Evolutionary conservation across 1,140 invertebrate species (phyloP).

Genomic region (Lutraria rhynchaena): DNA sequence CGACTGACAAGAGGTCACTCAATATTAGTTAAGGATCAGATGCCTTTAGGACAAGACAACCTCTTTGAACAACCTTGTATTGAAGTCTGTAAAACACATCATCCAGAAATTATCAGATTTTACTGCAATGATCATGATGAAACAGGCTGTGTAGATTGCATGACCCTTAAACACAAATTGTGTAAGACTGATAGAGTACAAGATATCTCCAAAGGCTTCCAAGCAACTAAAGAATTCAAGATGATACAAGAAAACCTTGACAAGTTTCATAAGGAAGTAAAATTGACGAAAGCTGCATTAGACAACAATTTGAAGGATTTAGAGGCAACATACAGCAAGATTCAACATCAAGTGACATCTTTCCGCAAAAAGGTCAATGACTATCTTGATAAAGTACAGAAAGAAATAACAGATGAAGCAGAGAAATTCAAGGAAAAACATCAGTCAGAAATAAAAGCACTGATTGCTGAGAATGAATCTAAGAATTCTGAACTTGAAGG

Average conservation of each 20-base stretch:
- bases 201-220: not conserved
- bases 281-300: not conserved
- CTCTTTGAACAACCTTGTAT: too few species aligned
- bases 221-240: not conserved
- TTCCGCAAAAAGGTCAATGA: conserved; percentile 1
- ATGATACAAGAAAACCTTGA: not conserved
- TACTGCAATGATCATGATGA: not conserved
- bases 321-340: not conserved
- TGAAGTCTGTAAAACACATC: not conserved
- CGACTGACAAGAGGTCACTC: not conserved
- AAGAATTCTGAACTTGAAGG: not conserved
- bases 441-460: not conserved
- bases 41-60: not conserved
- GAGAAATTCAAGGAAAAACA: not conserved
- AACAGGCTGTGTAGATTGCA: conserved; percentile 1
- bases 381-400: not conserved
- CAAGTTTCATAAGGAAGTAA: not conserved
- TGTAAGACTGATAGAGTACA: not conserved
- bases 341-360: not conserved
- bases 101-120: not conserved
- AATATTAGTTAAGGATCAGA: not conserved
- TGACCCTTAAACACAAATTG: not conserved
- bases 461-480: not conserved
- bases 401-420: not conserved
- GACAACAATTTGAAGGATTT: not conserved